Evolutionary conservation across 2,797 vertebrate genomes (phyloP).

Genomic region (Trachops cirrhosus): DNA sequence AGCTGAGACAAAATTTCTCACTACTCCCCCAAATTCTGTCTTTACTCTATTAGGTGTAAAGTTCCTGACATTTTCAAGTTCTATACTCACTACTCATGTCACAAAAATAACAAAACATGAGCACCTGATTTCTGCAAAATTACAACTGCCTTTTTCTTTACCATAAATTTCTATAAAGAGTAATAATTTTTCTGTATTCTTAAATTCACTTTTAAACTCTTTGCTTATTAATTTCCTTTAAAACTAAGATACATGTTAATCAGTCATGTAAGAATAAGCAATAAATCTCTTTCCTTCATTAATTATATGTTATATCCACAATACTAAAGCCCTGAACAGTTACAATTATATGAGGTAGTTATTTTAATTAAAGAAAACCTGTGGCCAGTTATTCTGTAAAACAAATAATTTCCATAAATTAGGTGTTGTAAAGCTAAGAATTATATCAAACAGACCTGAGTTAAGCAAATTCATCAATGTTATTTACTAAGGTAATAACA

Average conservation of each 20-base stretch:
- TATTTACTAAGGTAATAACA: background rate
- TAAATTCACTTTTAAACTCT: background rate
- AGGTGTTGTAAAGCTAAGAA: background rate
- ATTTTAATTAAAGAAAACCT: background rate
- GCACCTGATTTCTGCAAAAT: background rate
- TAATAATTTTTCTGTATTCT: background rate
- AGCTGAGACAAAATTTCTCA: background rate
- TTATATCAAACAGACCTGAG: background rate
- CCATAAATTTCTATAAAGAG: background rate
- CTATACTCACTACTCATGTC: background rate
- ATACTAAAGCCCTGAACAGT: background rate
- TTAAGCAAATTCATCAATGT: constrained; percentile 39
- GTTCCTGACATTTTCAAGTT: background rate
- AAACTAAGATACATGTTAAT: background rate
- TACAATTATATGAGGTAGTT: background rate
- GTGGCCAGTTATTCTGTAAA: background rate
- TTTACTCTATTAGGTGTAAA: background rate
- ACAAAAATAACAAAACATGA: background rate
- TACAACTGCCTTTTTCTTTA: background rate
- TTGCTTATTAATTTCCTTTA: constrained; percentile 9
- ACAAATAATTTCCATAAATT: constrained; percentile 16
- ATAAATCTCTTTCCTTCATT: background rate
- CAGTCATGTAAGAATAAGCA: background rate
- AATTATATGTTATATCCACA: background rate
- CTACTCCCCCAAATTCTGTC: background rate